A percentile compares a stretch with the other conserved stretches of the same genome.
These are phyloP conservation scores for Coluber constrictor DNA, from an alignment of 2,797 vertebrate genomes.

Conservation along the genomic window DNA sequence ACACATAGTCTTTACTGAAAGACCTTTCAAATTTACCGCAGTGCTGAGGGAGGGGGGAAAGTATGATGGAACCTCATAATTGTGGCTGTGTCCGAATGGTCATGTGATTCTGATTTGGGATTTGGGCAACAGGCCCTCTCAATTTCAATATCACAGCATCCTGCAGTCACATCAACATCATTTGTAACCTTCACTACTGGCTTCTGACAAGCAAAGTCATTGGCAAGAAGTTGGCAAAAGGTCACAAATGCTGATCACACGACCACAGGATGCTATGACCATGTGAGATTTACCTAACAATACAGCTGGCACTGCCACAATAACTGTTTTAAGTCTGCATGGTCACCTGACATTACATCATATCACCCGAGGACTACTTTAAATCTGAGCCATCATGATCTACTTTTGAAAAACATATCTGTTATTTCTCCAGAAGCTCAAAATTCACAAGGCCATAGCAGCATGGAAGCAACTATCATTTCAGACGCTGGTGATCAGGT, in stretches of 20 bases:
- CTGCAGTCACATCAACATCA: neutral
- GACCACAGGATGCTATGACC: neutral
- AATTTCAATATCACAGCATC: neutral
- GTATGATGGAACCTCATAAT: neutral
- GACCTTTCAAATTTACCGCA: neutral
- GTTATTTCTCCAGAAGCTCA: neutral
- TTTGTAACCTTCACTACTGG: neutral
- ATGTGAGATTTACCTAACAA: neutral
- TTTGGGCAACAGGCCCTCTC: neutral
- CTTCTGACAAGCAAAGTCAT: neutral
- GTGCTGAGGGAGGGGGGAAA: neutral
- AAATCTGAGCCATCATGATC: neutral
- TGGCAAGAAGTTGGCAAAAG: neutral
- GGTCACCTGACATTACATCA: neutral
- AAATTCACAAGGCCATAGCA: neutral
- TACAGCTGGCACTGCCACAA: neutral
- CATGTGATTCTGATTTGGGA: neutral
- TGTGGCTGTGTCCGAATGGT: neutral
- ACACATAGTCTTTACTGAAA: neutral
- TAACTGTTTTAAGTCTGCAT: neutral
- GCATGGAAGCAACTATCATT: neutral
- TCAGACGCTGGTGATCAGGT: slow-evolving; percentile 9
- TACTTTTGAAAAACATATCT: neutral
- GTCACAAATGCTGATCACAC: neutral
- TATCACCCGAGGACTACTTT: neutral